A percentile compares a stretch with the other conserved stretches of the same genome.
Conservation (phyloP, 1,140 invertebrate species). For the Drosophila serrata region DNA sequence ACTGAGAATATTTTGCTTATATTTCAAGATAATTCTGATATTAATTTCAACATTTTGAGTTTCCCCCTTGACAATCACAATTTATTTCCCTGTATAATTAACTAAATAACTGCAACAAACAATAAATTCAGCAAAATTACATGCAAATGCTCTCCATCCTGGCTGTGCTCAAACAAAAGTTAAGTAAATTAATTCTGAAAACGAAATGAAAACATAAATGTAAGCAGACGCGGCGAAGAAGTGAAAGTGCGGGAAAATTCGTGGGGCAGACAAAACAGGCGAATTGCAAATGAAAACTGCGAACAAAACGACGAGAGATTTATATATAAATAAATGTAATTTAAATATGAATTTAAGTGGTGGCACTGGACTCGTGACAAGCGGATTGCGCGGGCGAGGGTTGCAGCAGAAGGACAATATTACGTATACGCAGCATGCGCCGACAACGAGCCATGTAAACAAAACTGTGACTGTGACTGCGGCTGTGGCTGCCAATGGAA, state of each 20-base stretch:
- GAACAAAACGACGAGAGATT: conserved; percentile 25
- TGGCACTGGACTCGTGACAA: conserved; percentile 47
- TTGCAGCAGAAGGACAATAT: conserved; percentile 47
- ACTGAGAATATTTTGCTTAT: not conserved
- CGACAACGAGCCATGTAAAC: conserved; percentile 82
- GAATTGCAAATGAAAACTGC: conserved; percentile 52
- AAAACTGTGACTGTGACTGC: conserved; percentile 54
- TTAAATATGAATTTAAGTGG: conserved; percentile 81
- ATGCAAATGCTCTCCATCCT: conserved; percentile 28
- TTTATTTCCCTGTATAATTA: conserved; percentile 22
- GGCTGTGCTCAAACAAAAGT: conserved; percentile 40
- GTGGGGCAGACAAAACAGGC: conserved; percentile 43
- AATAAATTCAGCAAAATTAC: conserved; percentile 39
- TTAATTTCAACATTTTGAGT: not conserved
- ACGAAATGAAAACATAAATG: conserved; percentile 40
- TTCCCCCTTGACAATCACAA: conserved; percentile 3
- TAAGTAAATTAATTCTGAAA: conserved; percentile 64
- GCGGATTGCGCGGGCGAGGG: conserved; percentile 38
- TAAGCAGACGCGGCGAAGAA: conserved; percentile 36
- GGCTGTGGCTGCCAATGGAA: conserved; percentile 37
- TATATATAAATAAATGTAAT: conserved; percentile 71
- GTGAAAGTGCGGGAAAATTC: conserved; percentile 29
- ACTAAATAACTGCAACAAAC: conserved; percentile 19
- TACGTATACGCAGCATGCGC: conserved; percentile 68
- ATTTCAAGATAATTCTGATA: not conserved